Evolutionary conservation across 2,113 vertebrate species (phyloP).

Genomic region (Leucopsar rothschildi): DNA sequence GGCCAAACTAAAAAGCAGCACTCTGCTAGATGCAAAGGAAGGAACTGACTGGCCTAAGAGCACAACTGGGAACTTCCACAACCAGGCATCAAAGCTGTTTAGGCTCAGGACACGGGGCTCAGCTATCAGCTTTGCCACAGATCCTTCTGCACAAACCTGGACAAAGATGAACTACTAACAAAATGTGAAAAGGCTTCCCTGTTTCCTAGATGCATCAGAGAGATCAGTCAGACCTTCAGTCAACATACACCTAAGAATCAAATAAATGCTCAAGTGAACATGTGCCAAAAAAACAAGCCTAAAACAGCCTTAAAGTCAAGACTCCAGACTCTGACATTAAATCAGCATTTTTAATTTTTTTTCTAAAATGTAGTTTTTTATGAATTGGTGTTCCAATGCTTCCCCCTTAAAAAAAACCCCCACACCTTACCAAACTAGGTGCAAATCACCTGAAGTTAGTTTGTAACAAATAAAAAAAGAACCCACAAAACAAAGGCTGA

Average conservation of each 20-base stretch:
- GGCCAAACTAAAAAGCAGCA: neutral
- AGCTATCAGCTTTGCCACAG: neutral
- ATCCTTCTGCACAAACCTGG: neutral
- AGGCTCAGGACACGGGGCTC: neutral
- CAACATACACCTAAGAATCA: neutral
- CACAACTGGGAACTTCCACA: neutral
- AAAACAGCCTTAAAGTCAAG: constrained; percentile 25
- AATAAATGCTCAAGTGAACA: neutral
- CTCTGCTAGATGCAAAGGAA: neutral
- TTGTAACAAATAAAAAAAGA: constrained; percentile 67
- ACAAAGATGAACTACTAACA: neutral
- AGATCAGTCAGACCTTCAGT: neutral
- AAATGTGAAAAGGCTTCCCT: neutral
- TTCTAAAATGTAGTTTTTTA: constrained; percentile 65
- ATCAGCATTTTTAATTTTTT: constrained; percentile 66
- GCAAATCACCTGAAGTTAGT: constrained; percentile 49
- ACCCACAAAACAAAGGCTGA: constrained; percentile 61
- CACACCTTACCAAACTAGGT: constrained; percentile 37
- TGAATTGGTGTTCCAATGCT: constrained; percentile 40
- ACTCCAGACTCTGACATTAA: constrained; percentile 40
- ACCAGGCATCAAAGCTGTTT: neutral
- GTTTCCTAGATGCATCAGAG: neutral
- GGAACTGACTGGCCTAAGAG: neutral
- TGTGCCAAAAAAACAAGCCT: neutral
- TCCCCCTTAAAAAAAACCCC: constrained; percentile 34